Conservation (phyloP, 2,797 vertebrate genomes). For the Leptatherina wallacei region DNA sequence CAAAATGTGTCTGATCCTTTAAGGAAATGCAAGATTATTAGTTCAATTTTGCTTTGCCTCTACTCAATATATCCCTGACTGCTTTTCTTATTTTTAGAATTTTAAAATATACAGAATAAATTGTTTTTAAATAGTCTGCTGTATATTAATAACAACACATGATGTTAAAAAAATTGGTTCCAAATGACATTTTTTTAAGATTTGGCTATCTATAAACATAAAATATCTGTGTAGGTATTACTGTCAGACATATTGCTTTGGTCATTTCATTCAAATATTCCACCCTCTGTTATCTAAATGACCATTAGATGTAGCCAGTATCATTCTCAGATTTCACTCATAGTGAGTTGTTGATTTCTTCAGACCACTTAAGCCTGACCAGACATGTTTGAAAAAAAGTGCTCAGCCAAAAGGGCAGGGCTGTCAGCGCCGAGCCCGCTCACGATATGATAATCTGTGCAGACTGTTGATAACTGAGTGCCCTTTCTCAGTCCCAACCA, state of each 20-base stretch:
- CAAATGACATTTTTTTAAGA: neutral
- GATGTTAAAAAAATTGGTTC: neutral
- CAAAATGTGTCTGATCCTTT: neutral
- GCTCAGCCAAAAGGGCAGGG: conserved; percentile 69
- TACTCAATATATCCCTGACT: too few relatives aligned
- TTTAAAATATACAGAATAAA: neutral
- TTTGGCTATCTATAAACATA: conserved; percentile 2
- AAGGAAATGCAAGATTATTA: neutral
- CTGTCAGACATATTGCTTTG: conserved; percentile 14
- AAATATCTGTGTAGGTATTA: conserved; percentile 6
- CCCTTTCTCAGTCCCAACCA: conserved; percentile 63
- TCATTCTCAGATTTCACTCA: conserved; percentile 51
- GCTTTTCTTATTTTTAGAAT: neutral
- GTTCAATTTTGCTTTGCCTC: neutral
- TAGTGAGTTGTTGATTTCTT: conserved; percentile 54
- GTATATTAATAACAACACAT: neutral
- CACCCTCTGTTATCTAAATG: conserved; percentile 30
- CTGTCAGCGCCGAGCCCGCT: conserved; percentile 68
- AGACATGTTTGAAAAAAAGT: conserved; percentile 65
- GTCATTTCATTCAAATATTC: conserved; percentile 16
- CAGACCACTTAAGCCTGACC: conserved; percentile 55
- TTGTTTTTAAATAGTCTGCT: neutral
- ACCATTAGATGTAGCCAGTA: conserved; percentile 38
- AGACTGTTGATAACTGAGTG: conserved; percentile 66
- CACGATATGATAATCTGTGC: conserved; percentile 70